Percentiles rank a stretch among this genome's conserved stretches.
Evolutionary conservation across 1,140 invertebrate genomes (phyloP).

Genomic region (Caenorhabditis briggsae): DNA sequence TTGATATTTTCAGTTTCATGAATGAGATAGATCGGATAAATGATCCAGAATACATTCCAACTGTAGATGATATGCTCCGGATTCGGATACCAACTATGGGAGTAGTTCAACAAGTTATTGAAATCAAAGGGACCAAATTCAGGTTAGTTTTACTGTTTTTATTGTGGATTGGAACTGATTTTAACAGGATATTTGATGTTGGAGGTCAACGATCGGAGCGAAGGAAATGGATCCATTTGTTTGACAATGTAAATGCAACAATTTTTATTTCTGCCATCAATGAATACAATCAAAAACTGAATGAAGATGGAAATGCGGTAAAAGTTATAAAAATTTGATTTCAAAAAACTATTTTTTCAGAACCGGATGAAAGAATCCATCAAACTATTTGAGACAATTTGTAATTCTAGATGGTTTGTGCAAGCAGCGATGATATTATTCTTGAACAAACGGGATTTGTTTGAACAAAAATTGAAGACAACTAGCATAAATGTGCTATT

Average conservation of each 20-base stretch:
- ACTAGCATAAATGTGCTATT: conserved; percentile 25
- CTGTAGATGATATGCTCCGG: conserved; percentile 47
- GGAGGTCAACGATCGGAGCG: conserved; percentile 20
- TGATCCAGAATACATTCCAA: conserved; percentile 11
- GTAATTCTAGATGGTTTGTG: conserved; percentile 18
- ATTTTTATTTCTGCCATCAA: conserved; percentile 42
- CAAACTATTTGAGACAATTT: conserved; percentile 42
- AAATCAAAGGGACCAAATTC: conserved; percentile 34
- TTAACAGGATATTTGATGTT: conserved; percentile 20
- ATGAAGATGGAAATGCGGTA: conserved; percentile 16
- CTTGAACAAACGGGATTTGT: conserved; percentile 44
- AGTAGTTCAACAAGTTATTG: conserved; percentile 35
- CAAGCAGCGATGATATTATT: conserved; percentile 35
- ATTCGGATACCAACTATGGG: conserved; percentile 46
- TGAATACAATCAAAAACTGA: conserved; percentile 33
- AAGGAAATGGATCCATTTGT: conserved; percentile 27
- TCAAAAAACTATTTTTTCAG: background rate
- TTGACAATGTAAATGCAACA: conserved; percentile 35
- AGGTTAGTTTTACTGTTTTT: background rate
- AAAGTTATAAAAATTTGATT: no score
- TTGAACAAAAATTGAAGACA: conserved; percentile 42
- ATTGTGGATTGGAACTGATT: no score
- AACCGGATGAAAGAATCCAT: conserved; percentile 43
- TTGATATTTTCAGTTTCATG: background rate
- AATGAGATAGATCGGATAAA: conserved; percentile 30